Percentiles rank a stretch among this genome's conserved stretches.
phyloP scores from a whole-genome alignment of 2,888 invertebrate genomes.

The Dynastes maya region DNA sequence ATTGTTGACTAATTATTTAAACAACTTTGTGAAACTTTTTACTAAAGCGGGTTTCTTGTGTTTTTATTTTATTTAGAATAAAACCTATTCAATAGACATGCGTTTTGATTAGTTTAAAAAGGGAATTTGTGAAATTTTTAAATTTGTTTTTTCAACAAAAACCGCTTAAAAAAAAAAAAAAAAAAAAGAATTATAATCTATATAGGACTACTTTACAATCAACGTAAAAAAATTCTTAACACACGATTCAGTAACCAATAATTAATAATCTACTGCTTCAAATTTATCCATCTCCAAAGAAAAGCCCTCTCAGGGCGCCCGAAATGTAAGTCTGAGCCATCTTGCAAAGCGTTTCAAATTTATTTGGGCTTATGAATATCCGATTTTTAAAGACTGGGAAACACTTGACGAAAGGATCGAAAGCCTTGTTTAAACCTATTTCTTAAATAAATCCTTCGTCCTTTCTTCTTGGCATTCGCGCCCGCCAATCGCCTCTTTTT shows the following conservation, averaged over 20 bases:
- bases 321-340: conserved; percentile 86
- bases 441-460: conserved; percentile 81
- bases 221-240: no score
- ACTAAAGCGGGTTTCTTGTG: no score
- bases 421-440: conserved; percentile 83
- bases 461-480: conserved; percentile 84
- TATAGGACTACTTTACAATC: neutral
- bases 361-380: conserved; percentile 82
- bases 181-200: no score
- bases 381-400: conserved; percentile 80
- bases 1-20: no score
- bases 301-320: no score
- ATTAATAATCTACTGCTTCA: conserved; percentile 21
- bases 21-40: no score
- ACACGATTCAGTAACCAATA: neutral
- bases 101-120: no score
- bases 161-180: no score
- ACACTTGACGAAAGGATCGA: conserved; percentile 80
- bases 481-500: conserved; percentile 79
- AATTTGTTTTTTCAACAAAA: no score
- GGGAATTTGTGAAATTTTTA: no score
- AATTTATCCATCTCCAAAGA: conserved; percentile 65
- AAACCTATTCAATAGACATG: no score
- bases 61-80: no score
- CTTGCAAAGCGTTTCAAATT: conserved; percentile 85